Percentiles rank a stretch among this genome's conserved stretches.
These are phyloP conservation scores for Cavia porcellus DNA, from an alignment of 2,113 vertebrate genomes.

Conservation along the genomic window DNA sequence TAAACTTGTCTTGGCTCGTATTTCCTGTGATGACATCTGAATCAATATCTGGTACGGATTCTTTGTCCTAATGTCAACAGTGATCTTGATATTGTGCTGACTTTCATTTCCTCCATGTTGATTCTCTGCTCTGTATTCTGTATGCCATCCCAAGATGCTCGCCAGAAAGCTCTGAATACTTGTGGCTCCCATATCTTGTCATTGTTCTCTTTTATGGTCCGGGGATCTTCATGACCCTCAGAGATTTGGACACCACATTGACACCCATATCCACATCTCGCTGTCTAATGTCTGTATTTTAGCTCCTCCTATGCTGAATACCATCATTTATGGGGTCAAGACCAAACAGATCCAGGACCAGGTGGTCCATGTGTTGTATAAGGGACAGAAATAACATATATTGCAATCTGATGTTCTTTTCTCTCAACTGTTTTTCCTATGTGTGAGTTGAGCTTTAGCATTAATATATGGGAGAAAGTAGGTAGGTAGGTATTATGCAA, in stretches of 20 bases:
- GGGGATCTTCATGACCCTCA: conserved; percentile 66
- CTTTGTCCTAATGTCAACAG: conserved; percentile 29
- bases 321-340: conserved; percentile 70
- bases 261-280: conserved; percentile 20
- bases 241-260: conserved; percentile 26
- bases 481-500: background rate
- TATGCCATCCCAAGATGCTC: conserved; percentile 47
- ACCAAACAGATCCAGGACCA: conserved; percentile 51
- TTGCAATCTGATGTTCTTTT: background rate
- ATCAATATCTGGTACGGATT: conserved; percentile 72
- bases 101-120: conserved; percentile 50
- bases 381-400: too few species aligned
- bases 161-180: conserved; percentile 66
- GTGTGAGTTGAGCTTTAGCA: background rate
- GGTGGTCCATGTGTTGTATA: background rate
- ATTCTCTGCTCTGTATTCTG: conserved; percentile 61
- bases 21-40: conserved; percentile 5
- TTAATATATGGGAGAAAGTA: background rate
- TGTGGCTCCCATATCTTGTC: conserved; percentile 64
- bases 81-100: conserved; percentile 14
- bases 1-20: conserved; percentile 44
- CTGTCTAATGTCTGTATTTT: conserved; percentile 35
- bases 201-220: conserved; percentile 74
- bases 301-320: conserved; percentile 66
- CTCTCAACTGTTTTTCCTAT: background rate